Conservation (phyloP, 1,140 invertebrate genomes). For the Pemphigus obesinymphae region DNA sequence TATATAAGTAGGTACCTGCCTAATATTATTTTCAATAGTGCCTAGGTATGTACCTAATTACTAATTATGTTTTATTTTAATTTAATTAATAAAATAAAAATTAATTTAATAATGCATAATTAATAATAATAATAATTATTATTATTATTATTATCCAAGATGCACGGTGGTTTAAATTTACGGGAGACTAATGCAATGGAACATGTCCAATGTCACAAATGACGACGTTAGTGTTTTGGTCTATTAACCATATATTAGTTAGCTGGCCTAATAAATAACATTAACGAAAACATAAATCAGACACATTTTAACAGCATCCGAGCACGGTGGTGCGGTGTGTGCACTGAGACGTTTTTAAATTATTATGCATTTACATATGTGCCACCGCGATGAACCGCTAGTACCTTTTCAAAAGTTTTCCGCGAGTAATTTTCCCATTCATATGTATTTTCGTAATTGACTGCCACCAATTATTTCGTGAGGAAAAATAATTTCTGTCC, state of each 20-base stretch:
- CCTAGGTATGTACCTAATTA: too few species aligned
- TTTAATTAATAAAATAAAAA: slow-evolving; percentile 24
- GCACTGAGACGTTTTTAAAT: slow-evolving; percentile 3
- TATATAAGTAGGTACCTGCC: too few species aligned
- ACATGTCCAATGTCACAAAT: slow-evolving; percentile 37
- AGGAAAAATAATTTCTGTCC: background rate
- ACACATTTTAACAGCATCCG: slow-evolving; percentile 7
- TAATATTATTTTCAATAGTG: background rate
- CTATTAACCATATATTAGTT: slow-evolving; percentile 41
- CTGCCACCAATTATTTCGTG: background rate
- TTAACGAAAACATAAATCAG: slow-evolving; percentile 38
- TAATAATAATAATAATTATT: too few species aligned
- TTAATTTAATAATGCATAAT: slow-evolving; percentile 30
- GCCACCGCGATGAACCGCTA: background rate
- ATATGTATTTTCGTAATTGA: background rate
- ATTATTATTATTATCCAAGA: background rate
- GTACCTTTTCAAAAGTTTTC: background rate
- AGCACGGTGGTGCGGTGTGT: too few species aligned
- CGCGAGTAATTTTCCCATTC: too few species aligned
- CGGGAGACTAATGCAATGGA: slow-evolving; percentile 19
- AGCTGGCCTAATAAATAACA: slow-evolving; percentile 36
- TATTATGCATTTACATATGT: background rate
- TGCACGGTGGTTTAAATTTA: background rate
- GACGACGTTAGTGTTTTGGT: slow-evolving; percentile 38
- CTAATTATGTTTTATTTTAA: background rate